Evolutionary conservation across 2,113 vertebrate genomes (phyloP).

Genomic region (Neolamprologus toae): DNA sequence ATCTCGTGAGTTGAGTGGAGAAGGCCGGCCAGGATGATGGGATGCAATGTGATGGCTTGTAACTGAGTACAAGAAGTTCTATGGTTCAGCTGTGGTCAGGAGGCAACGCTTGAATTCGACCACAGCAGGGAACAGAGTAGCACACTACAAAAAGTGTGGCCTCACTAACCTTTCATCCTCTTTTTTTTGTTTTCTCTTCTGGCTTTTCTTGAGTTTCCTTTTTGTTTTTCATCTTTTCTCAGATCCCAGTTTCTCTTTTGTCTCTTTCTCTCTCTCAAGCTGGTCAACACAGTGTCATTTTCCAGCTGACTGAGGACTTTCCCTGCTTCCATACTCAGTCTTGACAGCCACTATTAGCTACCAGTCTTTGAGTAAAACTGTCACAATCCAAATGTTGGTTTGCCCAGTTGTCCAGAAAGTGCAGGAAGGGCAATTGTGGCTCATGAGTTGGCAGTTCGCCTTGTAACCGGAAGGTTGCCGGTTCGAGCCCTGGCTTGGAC

Average conservation of each 20-base stretch:
- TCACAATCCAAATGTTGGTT: neutral
- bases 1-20: neutral
- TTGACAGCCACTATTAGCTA: neutral
- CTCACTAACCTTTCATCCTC: neutral
- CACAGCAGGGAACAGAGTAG: constrained; percentile 4
- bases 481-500: fast-evolving
- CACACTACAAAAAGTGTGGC: neutral
- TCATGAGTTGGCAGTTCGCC: fast-evolving
- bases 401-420: constrained; percentile 2
- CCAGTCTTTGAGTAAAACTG: neutral
- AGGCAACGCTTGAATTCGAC: neutral
- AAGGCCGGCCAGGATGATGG: neutral
- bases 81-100: constrained; percentile 22
- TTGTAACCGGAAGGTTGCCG: fast-evolving
- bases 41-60: constrained; percentile 9
- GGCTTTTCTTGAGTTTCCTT: neutral
- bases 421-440: fast-evolving
- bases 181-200: neutral
- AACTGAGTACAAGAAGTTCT: neutral
- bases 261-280: neutral
- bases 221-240: neutral
- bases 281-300: neutral
- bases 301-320: neutral
- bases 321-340: neutral
- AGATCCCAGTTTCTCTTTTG: neutral